Percentiles rank a stretch among this genome's conserved stretches.
Evolutionary conservation across 1,140 invertebrate genomes (phyloP).

Genomic region (Phymorhynchus buccinoides): DNA sequence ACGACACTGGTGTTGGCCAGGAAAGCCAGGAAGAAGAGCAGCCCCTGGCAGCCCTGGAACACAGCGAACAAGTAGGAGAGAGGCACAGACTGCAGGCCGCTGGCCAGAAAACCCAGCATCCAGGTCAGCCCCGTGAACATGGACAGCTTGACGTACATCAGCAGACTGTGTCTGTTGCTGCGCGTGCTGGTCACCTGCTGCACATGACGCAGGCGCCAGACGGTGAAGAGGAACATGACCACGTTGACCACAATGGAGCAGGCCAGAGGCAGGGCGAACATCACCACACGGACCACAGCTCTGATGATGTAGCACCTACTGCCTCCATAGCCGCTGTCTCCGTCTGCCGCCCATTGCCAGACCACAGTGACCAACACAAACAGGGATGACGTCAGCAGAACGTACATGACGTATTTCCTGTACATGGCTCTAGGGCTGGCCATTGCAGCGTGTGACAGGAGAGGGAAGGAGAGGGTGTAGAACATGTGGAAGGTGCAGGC

Average conservation of each 20-base stretch:
- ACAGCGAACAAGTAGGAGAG: constrained; percentile 12
- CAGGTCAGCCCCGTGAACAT: constrained; percentile 31
- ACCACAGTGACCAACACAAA: not conserved
- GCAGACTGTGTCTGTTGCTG: not conserved
- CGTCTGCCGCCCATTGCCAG: constrained; percentile 1
- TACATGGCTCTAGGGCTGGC: not conserved
- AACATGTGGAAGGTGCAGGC: constrained; percentile 33
- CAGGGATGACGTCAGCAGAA: not conserved
- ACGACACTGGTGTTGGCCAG: constrained; percentile 11
- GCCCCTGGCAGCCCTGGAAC: constrained; percentile 17
- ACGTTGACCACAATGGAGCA: not conserved
- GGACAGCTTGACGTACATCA: constrained; percentile 32
- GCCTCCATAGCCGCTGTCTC: constrained; percentile 21
- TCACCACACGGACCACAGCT: not conserved
- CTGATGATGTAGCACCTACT: constrained; percentile 8
- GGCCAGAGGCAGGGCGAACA: constrained; percentile 28
- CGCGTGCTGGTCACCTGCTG: constrained; percentile 18
- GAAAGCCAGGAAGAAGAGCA: constrained; percentile 28
- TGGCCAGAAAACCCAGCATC: constrained; percentile 26
- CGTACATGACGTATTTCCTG: constrained; percentile 7
- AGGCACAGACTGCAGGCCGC: not conserved
- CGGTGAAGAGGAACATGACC: constrained; percentile 26
- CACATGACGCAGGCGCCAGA: not conserved
- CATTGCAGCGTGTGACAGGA: not conserved
- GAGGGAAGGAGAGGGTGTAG: constrained; percentile 27